A percentile compares a stretch with the other conserved stretches of the same genome.
Evolutionary conservation across 2,113 vertebrate genomes (phyloP).

Genomic region (Seriola rivoliana): DNA sequence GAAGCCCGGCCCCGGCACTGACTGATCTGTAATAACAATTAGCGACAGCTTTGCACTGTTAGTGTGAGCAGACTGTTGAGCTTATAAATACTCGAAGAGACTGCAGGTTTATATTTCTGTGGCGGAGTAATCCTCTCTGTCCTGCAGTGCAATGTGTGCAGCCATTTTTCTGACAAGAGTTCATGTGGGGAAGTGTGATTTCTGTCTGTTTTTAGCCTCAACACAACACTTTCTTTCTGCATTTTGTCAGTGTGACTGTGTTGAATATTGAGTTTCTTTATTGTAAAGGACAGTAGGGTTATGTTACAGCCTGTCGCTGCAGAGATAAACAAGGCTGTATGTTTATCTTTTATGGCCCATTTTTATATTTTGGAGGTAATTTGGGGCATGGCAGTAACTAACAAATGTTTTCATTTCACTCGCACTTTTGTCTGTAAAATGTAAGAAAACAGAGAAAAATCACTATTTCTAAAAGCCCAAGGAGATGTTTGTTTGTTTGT

Average conservation of each 20-base stretch:
- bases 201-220: neutral
- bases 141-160: constrained; percentile 13
- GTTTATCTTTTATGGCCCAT: neutral
- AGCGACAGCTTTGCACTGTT: constrained; percentile 61
- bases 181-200: neutral
- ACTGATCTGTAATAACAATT: constrained; percentile 75
- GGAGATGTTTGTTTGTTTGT: too few relatives aligned
- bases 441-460: neutral
- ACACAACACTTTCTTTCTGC: neutral
- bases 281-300: neutral
- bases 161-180: constrained; percentile 14
- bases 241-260: neutral
- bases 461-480: too few relatives aligned
- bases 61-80: constrained; percentile 50
- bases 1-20: constrained; percentile 31
- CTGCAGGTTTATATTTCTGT: constrained; percentile 47
- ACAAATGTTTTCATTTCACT: neutral
- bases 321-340: neutral
- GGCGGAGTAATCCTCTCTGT: constrained; percentile 41
- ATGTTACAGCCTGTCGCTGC: too few relatives aligned
- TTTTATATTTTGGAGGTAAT: neutral
- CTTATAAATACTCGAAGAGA: constrained; percentile 59
- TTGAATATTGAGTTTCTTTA: neutral
- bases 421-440: neutral
- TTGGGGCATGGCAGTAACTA: neutral